Percentiles rank a stretch among this genome's conserved stretches.
These are phyloP conservation scores for Babylonia areolata DNA, from an alignment of 1,140 invertebrate genomes.

Conservation along the genomic window DNA sequence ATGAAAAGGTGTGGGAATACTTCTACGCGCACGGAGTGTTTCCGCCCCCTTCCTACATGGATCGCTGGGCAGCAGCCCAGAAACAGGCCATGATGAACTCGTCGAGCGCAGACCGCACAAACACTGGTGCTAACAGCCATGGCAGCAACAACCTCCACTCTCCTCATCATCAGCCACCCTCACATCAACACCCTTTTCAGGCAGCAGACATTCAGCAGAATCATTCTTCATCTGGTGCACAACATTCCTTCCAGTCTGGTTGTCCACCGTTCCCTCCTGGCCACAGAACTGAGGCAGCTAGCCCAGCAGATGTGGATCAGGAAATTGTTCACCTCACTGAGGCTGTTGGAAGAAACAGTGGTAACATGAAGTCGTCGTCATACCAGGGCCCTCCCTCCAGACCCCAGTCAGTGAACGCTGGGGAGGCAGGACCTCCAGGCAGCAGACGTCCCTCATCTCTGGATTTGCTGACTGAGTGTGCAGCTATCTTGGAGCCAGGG, in stretches of 20 bases:
- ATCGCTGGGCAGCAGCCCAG: conserved; percentile 34
- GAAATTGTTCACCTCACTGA: not conserved
- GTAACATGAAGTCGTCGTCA: not conserved
- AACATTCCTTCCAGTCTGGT: not conserved
- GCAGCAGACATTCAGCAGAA: not conserved
- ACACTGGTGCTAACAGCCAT: conserved; percentile 17
- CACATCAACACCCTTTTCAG: conserved; percentile 5
- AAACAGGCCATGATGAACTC: conserved; percentile 40
- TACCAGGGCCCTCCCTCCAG: not conserved
- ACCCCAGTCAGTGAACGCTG: conserved; percentile 6
- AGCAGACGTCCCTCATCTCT: conserved; percentile 50
- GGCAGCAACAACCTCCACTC: not conserved
- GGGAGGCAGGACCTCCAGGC: not conserved
- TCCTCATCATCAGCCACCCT: not conserved
- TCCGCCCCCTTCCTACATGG: conserved; percentile 59
- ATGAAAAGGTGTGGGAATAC: conserved; percentile 69
- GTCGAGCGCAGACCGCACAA: not conserved
- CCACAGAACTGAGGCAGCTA: not conserved
- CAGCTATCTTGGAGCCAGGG: conserved; percentile 49
- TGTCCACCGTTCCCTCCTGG: not conserved
- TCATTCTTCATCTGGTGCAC: not conserved
- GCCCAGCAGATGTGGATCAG: not conserved
- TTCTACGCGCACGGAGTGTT: conserved; percentile 67
- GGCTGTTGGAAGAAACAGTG: not conserved
- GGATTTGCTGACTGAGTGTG: conserved; percentile 63